Base-by-base conservation (phyloP, 2,797 vertebrate species). In the Pogonophryne albipinna region DNA sequence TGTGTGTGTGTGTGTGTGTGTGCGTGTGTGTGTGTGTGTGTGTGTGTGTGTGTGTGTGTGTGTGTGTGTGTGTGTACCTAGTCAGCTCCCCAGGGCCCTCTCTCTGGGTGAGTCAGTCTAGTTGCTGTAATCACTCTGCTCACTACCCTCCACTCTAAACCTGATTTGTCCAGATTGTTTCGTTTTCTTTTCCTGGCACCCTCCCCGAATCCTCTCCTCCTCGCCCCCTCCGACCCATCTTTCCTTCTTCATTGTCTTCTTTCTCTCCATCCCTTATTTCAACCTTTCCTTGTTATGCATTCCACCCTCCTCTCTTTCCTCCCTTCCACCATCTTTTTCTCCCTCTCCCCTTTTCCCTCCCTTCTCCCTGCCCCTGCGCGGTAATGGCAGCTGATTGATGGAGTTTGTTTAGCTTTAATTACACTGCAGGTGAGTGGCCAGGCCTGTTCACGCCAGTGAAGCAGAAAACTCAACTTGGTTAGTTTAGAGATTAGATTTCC, bases 321-420 rank as follows among this genome's bases (percentile, higher is more conserved):
- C 31, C 34, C 13, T 46, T 62, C 27, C 58, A 41, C 60, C 66
- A 20, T 59, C 47, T 63, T 65, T 62, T 61, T 59, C n/a, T 41
- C 10, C 19, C 9, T 19, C 46, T 20, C 16, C 10, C 51, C 41
- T 34, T 38, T 38, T 49, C 23, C 41, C 38, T 79, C 58, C 19
- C 13, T 62, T 46, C 52, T 67, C 55, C 47, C 68, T 68, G 68
- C 74, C 75, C 23, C 68, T 86, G 71, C 2, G 52, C 68, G 66
- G 88, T 93, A 93, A 94, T 93, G 92, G 90, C 91, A 89, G 88
- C 92, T 94, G 95, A 96, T 95, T 94, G 94, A 95, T 95, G 93
- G 93, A 92, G 92, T 95, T 95, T 95, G 92, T 95, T 95, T 95
- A 90, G 91, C 92, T 95, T 95, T 95, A 96, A 95, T 95, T 95